Conservation (phyloP, 1,140 invertebrate species). For the Euura saliciscinereae region DNA sequence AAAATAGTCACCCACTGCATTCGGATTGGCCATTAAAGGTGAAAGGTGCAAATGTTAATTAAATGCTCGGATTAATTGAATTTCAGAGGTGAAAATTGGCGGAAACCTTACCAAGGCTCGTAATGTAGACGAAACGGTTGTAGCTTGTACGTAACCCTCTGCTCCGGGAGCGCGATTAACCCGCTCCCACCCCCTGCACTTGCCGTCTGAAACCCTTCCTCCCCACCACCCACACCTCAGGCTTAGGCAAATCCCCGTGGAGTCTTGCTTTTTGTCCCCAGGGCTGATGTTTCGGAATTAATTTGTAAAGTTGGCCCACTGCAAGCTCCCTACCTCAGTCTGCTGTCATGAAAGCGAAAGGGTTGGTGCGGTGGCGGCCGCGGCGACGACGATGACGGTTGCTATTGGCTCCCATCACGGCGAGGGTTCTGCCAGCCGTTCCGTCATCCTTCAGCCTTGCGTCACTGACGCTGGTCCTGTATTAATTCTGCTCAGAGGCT, state of each 20-base stretch:
- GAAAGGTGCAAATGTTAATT: conserved; percentile 6
- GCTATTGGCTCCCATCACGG: background rate
- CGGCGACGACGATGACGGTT: background rate
- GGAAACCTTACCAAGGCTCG: conserved; percentile 7
- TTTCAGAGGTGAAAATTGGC: conserved; percentile 11
- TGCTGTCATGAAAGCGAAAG: conserved; percentile 6
- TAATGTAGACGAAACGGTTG: conserved; percentile 2
- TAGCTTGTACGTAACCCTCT: conserved; percentile 11
- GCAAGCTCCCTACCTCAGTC: background rate
- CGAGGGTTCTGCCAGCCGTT: background rate
- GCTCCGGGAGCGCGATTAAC: conserved; percentile 9
- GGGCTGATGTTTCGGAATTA: conserved; percentile 31
- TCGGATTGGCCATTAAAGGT: background rate
- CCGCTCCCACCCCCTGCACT: conserved; percentile 5
- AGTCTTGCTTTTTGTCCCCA: conserved; percentile 14
- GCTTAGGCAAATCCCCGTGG: conserved; percentile 26
- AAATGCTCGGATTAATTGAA: conserved; percentile 12
- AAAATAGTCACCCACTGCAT: background rate
- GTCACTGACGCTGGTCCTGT: background rate
- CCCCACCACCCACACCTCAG: background rate
- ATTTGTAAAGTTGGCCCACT: conserved; percentile 25
- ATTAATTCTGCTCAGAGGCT: background rate
- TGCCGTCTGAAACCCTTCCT: conserved; percentile 12
- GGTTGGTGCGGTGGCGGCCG: background rate
- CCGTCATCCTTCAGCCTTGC: background rate